Conservation (phyloP, 1,140 invertebrate genomes). For the Aphaenogaster ashmeadi region DNA sequence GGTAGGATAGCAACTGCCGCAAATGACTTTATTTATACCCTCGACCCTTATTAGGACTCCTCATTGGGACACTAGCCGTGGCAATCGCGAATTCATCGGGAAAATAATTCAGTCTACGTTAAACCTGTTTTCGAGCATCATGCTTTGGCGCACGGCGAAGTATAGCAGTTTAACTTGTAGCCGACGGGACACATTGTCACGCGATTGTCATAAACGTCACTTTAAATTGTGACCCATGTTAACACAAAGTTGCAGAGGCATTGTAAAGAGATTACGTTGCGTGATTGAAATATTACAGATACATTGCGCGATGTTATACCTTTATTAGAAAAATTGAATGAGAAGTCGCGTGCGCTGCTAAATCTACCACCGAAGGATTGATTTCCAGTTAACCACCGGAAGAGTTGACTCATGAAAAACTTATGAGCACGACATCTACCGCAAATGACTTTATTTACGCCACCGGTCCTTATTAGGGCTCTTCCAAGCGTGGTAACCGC, state of each 20-base stretch:
- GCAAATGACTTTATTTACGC: constrained; percentile 73
- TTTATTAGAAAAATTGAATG: background rate
- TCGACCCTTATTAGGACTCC: constrained; percentile 63
- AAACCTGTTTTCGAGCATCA: constrained; percentile 21
- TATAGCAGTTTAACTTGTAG: background rate
- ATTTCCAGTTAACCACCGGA: constrained; percentile 27
- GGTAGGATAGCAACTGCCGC: constrained; percentile 57
- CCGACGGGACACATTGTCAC: background rate
- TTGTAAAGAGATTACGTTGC: background rate
- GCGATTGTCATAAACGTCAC: background rate
- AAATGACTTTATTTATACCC: constrained; percentile 75
- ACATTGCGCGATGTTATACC: background rate
- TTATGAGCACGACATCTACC: constrained; percentile 47
- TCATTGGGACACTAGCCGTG: constrained; percentile 23
- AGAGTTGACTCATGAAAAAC: constrained; percentile 57
- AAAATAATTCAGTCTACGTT: constrained; percentile 49
- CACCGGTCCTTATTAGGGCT: constrained; percentile 65
- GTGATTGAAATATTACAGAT: background rate
- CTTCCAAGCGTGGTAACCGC: constrained; percentile 53
- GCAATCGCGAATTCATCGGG: constrained; percentile 49
- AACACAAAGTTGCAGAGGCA: background rate
- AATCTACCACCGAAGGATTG: background rate
- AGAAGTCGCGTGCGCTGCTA: background rate
- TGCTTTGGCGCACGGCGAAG: background rate
- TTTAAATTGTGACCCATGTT: background rate